Evolutionary conservation across 2,113 vertebrate species (phyloP).

Genomic region (Corythoichthys intestinalis): DNA sequence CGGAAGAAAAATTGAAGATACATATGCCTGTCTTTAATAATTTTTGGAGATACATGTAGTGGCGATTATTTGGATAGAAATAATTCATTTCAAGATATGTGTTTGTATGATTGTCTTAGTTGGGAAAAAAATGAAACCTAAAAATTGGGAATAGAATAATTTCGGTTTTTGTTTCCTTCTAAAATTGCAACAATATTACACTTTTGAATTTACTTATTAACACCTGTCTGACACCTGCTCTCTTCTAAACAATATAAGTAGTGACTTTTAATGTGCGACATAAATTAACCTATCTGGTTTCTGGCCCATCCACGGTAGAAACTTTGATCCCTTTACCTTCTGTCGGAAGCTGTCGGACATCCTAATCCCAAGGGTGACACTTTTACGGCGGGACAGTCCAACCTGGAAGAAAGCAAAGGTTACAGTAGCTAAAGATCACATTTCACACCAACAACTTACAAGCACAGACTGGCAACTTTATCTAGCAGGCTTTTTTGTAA

Average conservation of each 20-base stretch:
- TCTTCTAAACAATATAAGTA: constrained; percentile 57
- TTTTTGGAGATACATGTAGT: too few relatives aligned
- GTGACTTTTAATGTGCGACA: constrained; percentile 65
- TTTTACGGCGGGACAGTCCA: constrained; percentile 71
- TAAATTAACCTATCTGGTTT: constrained; percentile 75
- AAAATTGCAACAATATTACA: background rate
- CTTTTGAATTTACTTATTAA: background rate
- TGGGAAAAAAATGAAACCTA: background rate
- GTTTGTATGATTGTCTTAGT: background rate
- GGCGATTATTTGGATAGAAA: too few relatives aligned
- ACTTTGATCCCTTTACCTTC: constrained; percentile 73
- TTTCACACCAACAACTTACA: constrained; percentile 1
- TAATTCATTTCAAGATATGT: background rate
- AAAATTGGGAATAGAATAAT: background rate
- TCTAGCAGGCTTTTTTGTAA: background rate
- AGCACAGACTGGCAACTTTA: background rate
- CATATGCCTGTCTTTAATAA: too few relatives aligned
- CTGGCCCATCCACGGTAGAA: constrained; percentile 26
- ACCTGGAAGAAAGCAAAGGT: constrained; percentile 35
- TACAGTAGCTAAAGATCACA: background rate
- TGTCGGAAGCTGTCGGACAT: constrained; percentile 34
- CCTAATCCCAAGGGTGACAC: constrained; percentile 70
- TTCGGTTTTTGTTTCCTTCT: background rate
- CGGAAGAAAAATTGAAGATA: too few relatives aligned
- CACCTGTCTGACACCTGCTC: constrained; percentile 57